Percentiles rank a stretch among this genome's conserved stretches.
phyloP scores from a whole-genome alignment of 2,113 vertebrate species.

The Setophaga kirtlandii region DNA sequence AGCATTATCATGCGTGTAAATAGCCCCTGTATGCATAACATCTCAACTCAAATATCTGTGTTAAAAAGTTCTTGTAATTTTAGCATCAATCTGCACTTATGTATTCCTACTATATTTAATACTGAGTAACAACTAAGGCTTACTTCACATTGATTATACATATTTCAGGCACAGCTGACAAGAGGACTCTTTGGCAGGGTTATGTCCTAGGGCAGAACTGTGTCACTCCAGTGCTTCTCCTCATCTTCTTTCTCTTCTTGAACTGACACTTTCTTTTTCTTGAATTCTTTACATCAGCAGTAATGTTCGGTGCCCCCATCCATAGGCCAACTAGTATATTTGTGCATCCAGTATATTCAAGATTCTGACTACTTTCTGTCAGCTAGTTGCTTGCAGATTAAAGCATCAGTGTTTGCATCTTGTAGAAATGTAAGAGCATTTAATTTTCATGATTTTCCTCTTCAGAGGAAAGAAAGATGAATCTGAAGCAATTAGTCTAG shows the following conservation, averaged over 20 bases:
- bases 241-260: neutral
- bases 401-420: neutral
- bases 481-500: conserved; percentile 29
- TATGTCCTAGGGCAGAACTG: conserved; percentile 3
- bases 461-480: conserved; percentile 12
- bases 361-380: neutral
- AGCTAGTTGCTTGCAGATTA: neutral
- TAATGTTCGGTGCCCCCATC: neutral
- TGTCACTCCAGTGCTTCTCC: conserved; percentile 11
- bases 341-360: neutral
- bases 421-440: neutral
- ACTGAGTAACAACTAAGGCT: neutral
- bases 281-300: conserved; percentile 24
- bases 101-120: neutral
- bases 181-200: neutral
- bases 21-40: neutral
- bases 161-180: neutral
- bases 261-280: conserved; percentile 26
- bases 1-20: neutral
- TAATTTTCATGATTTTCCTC: neutral
- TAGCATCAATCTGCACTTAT: neutral
- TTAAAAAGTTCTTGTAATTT: conserved; percentile 8
- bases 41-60: neutral
- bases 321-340: neutral
- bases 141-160: neutral